Base-by-base conservation (phyloP, 1,140 invertebrate genomes). In the Pissodes strobi region DNA sequence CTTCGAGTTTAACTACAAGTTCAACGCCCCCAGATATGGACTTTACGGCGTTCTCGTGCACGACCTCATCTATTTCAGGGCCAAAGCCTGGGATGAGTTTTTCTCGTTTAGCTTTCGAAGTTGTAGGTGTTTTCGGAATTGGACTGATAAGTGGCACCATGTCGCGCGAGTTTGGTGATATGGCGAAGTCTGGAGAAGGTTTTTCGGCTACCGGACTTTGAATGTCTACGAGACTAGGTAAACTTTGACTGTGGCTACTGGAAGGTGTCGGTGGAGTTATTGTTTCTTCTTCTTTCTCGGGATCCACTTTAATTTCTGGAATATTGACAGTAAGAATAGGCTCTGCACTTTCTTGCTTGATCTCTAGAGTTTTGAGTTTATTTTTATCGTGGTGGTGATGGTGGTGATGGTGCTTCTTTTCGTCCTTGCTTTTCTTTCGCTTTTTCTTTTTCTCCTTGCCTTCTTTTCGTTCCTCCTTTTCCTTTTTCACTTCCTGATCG, bases 21-120 rank as follows among this genome's bases (percentile, higher is more conserved):
- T 80, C 79, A 55, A 82, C 83, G 57, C 87, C 86, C 8, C 10
- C 37, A 0, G 87, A 88, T 23, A 89, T 89, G 21, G 87, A 89
- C 69, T 90, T 88, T 1, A 92, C 88, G 0, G 90, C 90, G 58
- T 86, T 88, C 73, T 92, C 90, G 74, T 90, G 90, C n/a, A 89
- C 85, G 17, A 83, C 84, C 60, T 88, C 86, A 68, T 90, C 87
- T 8, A 87, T 83, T 64, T 87, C 83, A 1, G 81, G 81, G 52
- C 86, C 86, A 72, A 90, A 90, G 1, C 86, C 87, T 6, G 88
- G 86, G 53, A 90, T 88, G 30, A 87, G 84, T 67, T 85, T 86
- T 18, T 88, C 85, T 69, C 79, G 75, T 61, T 75, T 76, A 9
- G 74, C 71, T 67, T 75, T 76, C 1, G 76, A 67, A 23, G 74